These are phyloP conservation scores for Glossophaga mutica DNA, from an alignment of 2,797 vertebrate genomes.

Conservation along the genomic window DNA sequence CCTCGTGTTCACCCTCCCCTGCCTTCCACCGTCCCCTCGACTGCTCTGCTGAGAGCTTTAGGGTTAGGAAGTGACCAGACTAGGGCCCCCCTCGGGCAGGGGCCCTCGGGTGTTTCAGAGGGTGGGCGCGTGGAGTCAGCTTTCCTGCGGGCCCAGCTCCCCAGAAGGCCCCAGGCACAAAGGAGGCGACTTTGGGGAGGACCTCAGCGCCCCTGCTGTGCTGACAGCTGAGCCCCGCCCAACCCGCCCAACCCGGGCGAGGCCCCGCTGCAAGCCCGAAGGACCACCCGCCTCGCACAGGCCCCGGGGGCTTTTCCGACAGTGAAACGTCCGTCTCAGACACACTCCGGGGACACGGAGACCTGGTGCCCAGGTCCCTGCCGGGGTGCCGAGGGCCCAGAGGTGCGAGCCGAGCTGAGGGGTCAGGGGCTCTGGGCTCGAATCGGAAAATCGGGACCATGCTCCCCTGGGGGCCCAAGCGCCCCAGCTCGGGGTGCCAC, in stretches of 20 bases:
- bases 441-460: no score
- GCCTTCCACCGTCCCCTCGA: background rate
- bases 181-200: accelerated
- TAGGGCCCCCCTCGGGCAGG: no score
- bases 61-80: background rate
- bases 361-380: accelerated
- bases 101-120: accelerated
- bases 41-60: background rate
- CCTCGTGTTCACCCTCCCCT: background rate
- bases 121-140: background rate
- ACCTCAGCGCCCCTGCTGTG: background rate
- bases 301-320: background rate
- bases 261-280: background rate
- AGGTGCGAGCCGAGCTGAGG: background rate
- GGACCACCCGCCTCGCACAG: background rate
- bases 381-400: accelerated
- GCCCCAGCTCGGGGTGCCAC: background rate
- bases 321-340: no score
- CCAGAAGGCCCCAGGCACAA: accelerated
- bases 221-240: background rate
- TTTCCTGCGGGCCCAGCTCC: background rate
- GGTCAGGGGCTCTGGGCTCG: background rate
- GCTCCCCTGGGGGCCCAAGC: accelerated
- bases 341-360: no score
- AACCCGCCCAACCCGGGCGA: accelerated